Conservation (phyloP, 2,888 invertebrate species). For the Andrena trimmerana region DNA sequence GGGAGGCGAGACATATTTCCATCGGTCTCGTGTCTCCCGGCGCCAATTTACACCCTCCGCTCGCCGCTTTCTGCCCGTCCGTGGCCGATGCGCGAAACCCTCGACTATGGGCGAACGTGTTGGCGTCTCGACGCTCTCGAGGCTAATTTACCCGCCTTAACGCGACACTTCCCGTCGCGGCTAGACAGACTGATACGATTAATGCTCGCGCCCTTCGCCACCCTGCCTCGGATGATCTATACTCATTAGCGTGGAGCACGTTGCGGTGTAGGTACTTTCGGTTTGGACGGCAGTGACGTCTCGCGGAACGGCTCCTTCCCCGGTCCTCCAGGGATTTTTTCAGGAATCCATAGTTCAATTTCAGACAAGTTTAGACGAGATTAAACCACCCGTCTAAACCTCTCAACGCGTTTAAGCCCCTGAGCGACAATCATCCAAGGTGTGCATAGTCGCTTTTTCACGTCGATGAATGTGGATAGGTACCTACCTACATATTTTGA, state of each 20-base stretch:
- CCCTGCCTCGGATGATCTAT: conserved; percentile 39
- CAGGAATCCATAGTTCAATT: neutral
- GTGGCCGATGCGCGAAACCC: conserved; percentile 13
- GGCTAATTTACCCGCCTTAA: conserved; percentile 56
- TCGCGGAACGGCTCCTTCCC: neutral
- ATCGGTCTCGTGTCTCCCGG: conserved; percentile 35
- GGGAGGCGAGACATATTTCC: conserved; percentile 55
- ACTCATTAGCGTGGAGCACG: conserved; percentile 40
- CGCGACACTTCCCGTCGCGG: conserved; percentile 36
- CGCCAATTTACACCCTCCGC: conserved; percentile 56
- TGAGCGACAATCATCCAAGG: no score
- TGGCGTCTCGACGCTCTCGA: conserved; percentile 36
- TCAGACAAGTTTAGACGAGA: no score
- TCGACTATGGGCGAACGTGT: conserved; percentile 21
- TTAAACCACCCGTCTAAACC: no score
- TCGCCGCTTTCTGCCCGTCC: conserved; percentile 18
- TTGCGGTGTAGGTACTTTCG: conserved; percentile 1
- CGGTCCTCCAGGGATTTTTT: neutral
- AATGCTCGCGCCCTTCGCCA: conserved; percentile 26
- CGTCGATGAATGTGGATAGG: no score
- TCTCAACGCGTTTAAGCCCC: no score
- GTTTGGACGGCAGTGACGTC: neutral
- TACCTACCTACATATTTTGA: no score
- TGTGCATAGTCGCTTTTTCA: no score
- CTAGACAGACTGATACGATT: conserved; percentile 51